phyloP scores from a whole-genome alignment of 2,888 invertebrate species.

The Tachystola acroxantha region DNA sequence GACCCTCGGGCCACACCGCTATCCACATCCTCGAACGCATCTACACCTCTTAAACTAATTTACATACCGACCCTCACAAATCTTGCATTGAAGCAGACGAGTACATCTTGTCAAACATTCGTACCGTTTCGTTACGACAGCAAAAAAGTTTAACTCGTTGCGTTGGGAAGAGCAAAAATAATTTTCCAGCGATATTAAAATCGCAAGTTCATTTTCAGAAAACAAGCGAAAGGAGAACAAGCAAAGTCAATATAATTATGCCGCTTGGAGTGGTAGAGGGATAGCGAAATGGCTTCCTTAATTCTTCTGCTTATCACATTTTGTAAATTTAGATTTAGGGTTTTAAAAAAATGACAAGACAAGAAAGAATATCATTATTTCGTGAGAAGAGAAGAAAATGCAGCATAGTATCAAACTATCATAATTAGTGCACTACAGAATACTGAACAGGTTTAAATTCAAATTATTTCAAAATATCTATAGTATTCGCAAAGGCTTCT shows the following conservation, averaged over 20 bases:
- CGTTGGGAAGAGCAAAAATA: slow-evolving; percentile 19
- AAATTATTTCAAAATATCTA: too few species aligned
- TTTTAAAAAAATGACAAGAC: background rate
- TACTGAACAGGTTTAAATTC: too few species aligned
- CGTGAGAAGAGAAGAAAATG: too few species aligned
- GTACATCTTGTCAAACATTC: background rate
- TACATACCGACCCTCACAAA: slow-evolving; percentile 11
- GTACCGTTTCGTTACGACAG: background rate
- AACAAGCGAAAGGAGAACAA: slow-evolving; percentile 58
- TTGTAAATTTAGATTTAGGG: slow-evolving; percentile 24
- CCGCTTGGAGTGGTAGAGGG: slow-evolving; percentile 55
- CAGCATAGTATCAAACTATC: too few species aligned
- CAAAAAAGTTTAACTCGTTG: slow-evolving; percentile 3
- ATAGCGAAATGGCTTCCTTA: slow-evolving; percentile 59
- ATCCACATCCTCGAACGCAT: slow-evolving; percentile 21
- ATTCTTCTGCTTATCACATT: slow-evolving; percentile 42
- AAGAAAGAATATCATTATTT: too few species aligned
- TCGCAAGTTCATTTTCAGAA: slow-evolving; percentile 49
- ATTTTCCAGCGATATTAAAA: slow-evolving; percentile 37
- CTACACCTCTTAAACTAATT: slow-evolving; percentile 23
- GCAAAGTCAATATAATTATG: slow-evolving; percentile 60
- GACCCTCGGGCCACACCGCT: slow-evolving; percentile 45
- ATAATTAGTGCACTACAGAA: too few species aligned
- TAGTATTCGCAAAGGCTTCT: too few species aligned
- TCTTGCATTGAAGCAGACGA: background rate